Base-by-base conservation (phyloP, 2,888 invertebrate genomes). In the Lysandra coridon region DNA sequence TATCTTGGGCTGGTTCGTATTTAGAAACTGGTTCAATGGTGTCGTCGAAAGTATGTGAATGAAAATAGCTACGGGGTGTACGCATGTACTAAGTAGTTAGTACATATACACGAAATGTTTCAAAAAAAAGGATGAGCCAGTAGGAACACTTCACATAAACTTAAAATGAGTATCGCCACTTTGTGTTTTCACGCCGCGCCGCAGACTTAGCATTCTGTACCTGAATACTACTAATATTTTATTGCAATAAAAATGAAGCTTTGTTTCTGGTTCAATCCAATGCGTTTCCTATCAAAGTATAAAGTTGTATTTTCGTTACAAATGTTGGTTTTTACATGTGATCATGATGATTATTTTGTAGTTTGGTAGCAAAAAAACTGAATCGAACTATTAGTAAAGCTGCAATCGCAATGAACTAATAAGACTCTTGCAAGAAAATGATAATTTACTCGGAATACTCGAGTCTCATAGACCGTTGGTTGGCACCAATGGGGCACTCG, bases 11-110 rank as follows among this genome's bases (percentile, higher is more conserved):
- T 74, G 60, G 75, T 60, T 12, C 73, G 14, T 53, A 79, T 77
- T 79, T 80, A 77, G 77, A 78, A 76, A 76, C 78, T 78, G 69
- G 53, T 79, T 75, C 73, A 53, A 40, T 73, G 77, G 76, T 76
- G 76, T 76, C 76, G 76, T 76, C 57, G 57, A 40, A 74, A 64
- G 69, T 79, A 69, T 77, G 44, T 77, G 60, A 74, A 74, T 60
- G 75, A 44, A 69, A 75, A 79, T 62, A 78, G 79, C 78, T 74
- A 49, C 78, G 79, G 75, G 44, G 74, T 74, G n/a, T 23, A 74
- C 44, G 44, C 74, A 40, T 74, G 44, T 74, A 44, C 74, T 40
- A 33, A 73, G 12, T 14, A 4, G 57, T 4, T 57, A 4, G 57
- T 57, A 57, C 49, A 10, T 49, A 49, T 17, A 57, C 4, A 17